Percentiles rank a stretch among this genome's conserved stretches.
phyloP scores from a whole-genome alignment of 2,113 vertebrate genomes.

The Cepphus grylle region DNA sequence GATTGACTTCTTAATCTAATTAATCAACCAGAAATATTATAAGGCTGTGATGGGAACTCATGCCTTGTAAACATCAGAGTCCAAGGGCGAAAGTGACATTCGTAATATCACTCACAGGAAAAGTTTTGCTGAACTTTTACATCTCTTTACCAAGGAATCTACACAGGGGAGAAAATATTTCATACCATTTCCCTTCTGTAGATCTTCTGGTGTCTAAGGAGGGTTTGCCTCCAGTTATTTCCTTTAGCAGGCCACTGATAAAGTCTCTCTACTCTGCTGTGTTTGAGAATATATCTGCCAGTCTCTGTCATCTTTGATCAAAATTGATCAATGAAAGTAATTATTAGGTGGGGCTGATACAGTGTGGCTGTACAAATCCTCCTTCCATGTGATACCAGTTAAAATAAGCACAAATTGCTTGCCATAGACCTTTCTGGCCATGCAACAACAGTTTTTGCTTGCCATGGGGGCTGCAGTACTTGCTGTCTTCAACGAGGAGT shows the following conservation, averaged over 20 bases:
- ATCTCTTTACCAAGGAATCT: not conserved
- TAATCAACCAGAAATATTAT: conserved; percentile 19
- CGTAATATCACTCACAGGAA: not conserved
- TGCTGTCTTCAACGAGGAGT: not conserved
- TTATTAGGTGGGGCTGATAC: not conserved
- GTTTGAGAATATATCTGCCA: not conserved
- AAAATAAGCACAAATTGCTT: not conserved
- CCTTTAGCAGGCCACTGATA: not conserved
- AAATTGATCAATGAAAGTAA: not conserved
- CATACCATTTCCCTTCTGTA: not conserved
- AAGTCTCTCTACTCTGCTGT: not conserved
- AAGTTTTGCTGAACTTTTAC: not conserved
- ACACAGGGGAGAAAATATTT: not conserved
- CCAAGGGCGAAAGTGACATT: not conserved
- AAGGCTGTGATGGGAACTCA: not conserved
- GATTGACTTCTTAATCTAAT: conserved; percentile 37
- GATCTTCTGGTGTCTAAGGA: not conserved
- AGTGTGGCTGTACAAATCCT: not conserved
- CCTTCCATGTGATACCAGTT: not conserved
- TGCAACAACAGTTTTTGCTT: not conserved
- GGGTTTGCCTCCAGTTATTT: not conserved
- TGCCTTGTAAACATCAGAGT: not conserved
- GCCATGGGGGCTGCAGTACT: not conserved
- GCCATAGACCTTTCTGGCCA: not conserved
- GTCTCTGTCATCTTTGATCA: not conserved